Evolutionary conservation across 35 echinoderm and acorn worm genomes (phyloP), one percentile per base, ranked within the genome.

Genomic region (Acanthaster planci): DNA sequence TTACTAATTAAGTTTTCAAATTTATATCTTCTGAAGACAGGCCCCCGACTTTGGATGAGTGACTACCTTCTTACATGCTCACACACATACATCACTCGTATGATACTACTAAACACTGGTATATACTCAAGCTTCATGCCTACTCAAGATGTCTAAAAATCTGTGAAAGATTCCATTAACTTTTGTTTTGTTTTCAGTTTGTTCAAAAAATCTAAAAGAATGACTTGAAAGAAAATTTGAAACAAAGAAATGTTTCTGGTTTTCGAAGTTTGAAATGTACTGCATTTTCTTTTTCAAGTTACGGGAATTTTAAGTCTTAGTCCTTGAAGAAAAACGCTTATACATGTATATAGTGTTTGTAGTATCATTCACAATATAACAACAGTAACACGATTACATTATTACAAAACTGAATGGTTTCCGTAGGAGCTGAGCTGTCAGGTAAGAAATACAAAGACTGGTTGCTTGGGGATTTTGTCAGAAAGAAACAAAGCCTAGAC

Each of bases 331-430:
- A 4, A 47, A 47, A 47, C 4, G 12, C 42, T n/a, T 47, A 34
- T 72, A 26, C 64, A 27, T 21, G 30, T 72, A 72, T 34, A 9
- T 72, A 72, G 19, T 72, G 64, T 72, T 26, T 72, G 34, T 72
- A 72, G 64, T 72, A 72, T 72, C 64, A 72, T 72, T 72, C 64
- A 72, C 64, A 72, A 72, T 72, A 34, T 72, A 72, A 72, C 64
- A 72, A 31, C 26, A 27, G 14, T 31, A 72, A 31, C 26, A 72
- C 64, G 27, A 31, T 31, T 12, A 72, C 64, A 72, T 31, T 31
- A 72, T 72, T 26, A 72, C 64, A 72, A 12, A 72, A 72, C 27
- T 34, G 23, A 34, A 72, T 34, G 34, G 23, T 26, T 72, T 72
- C 34, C 26, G 10, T 72, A 72, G 64, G 64, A 72, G 18, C 64